Conservation (phyloP, 2,888 invertebrate species). For the Steromphala cineraria region DNA sequence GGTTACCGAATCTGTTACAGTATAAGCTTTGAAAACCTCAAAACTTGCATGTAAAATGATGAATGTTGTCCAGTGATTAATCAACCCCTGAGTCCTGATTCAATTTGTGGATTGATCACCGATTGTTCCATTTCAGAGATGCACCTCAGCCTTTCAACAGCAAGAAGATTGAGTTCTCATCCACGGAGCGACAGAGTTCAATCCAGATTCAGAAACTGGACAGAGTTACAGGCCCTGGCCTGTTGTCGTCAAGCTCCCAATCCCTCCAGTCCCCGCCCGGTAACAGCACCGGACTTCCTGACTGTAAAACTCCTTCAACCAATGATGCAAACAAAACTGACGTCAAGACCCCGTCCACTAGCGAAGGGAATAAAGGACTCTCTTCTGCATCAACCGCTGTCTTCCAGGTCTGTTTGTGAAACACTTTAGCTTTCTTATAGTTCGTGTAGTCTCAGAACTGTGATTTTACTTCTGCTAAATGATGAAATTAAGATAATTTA, state of each 20-base stretch:
- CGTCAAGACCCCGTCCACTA: not conserved
- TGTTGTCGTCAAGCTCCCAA: conserved; percentile 44
- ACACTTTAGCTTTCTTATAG: too few relatives aligned
- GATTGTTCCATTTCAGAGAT: conserved; percentile 42
- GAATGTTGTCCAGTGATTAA: too few relatives aligned
- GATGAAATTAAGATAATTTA: too few relatives aligned
- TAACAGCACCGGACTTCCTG: conserved; percentile 20
- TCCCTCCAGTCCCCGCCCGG: conserved; percentile 45
- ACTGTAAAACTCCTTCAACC: not conserved
- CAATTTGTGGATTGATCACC: too few relatives aligned
- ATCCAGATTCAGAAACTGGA: conserved; percentile 87
- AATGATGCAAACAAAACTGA: not conserved
- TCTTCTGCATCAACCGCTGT: not conserved
- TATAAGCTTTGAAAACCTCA: too few relatives aligned
- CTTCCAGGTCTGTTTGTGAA: not conserved
- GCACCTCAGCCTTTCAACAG: conserved; percentile 62
- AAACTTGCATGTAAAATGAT: too few relatives aligned
- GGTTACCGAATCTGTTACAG: too few relatives aligned
- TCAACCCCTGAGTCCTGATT: too few relatives aligned
- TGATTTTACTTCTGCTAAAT: too few relatives aligned
- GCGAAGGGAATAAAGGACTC: not conserved
- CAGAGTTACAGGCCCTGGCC: conserved; percentile 60
- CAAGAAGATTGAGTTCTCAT: conserved; percentile 80
- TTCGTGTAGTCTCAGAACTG: too few relatives aligned
- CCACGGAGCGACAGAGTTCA: conserved; percentile 86